A percentile compares a stretch with the other conserved stretches of the same genome.
These are phyloP conservation scores for Alosa sapidissima DNA, from an alignment of 2,797 vertebrate species.

Conservation along the genomic window DNA sequence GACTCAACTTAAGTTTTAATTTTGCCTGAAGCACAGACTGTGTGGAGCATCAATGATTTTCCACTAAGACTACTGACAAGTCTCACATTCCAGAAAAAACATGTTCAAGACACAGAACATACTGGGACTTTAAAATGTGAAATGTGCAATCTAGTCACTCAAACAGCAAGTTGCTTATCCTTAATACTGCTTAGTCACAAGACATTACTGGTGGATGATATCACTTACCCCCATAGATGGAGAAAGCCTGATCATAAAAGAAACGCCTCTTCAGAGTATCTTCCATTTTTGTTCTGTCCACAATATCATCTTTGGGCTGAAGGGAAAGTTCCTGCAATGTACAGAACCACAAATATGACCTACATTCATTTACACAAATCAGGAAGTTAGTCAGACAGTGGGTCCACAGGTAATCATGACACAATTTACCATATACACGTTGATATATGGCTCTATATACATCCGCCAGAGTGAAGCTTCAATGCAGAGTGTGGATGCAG, in stretches of 20 bases:
- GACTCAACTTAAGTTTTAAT: background rate
- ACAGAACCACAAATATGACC: background rate
- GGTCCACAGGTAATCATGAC: background rate
- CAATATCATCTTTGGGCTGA: conserved; percentile 94
- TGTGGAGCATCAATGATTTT: background rate
- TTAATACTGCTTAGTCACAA: background rate
- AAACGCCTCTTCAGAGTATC: conserved; percentile 96
- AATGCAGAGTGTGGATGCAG: background rate
- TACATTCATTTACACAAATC: background rate
- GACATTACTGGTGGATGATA: background rate
- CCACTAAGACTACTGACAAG: background rate
- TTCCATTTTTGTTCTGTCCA: conserved; percentile 96
- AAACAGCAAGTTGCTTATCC: background rate
- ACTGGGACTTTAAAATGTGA: too few relatives aligned
- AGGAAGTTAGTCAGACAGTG: background rate
- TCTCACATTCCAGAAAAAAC: background rate
- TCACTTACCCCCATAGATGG: conserved; percentile 92
- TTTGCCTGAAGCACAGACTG: background rate
- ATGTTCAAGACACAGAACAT: too few relatives aligned
- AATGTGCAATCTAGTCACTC: background rate
- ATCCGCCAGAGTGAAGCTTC: background rate
- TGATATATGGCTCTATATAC: background rate
- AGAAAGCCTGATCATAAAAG: conserved; percentile 98
- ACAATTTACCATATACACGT: background rate
- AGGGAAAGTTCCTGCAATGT: conserved; percentile 85